Conservation (phyloP, 35 echinoderm and acorn worm species). For the Holothuria glaberrima region DNA sequence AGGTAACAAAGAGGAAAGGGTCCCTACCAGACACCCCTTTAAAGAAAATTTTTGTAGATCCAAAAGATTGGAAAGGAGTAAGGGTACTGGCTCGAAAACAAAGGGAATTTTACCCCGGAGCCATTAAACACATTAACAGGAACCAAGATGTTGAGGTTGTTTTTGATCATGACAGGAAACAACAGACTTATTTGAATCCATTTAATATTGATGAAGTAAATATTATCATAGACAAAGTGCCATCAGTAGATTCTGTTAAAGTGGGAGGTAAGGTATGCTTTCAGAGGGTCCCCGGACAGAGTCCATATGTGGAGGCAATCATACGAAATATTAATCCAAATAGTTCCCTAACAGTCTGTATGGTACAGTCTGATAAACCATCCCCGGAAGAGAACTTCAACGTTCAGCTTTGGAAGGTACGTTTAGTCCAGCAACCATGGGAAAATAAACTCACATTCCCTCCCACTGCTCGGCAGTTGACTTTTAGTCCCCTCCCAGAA, state of each 20-base stretch:
- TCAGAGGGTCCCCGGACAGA: constrained; percentile 59
- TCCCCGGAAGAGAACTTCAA: constrained; percentile 45
- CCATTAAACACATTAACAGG: constrained; percentile 76
- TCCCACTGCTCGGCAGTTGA: constrained; percentile 59
- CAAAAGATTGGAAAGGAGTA: constrained; percentile 65
- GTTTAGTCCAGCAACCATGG: constrained; percentile 81
- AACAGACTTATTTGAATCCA: constrained; percentile 51
- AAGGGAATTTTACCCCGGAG: constrained; percentile 66
- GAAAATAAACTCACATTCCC: constrained; percentile 5
- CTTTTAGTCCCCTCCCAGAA: constrained; percentile 57
- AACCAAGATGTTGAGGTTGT: constrained; percentile 68
- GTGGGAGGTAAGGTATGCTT: constrained; percentile 77
- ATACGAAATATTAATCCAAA: constrained; percentile 59
- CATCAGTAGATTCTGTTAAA: constrained; percentile 57
- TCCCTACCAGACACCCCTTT: constrained; percentile 63
- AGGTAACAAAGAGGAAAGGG: background rate
- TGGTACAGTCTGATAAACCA: background rate
- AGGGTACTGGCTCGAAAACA: constrained; percentile 69
- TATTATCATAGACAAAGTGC: constrained; percentile 76
- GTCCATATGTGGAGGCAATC: constrained; percentile 64
- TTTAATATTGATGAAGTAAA: constrained; percentile 58
- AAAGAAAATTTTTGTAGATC: constrained; percentile 72
- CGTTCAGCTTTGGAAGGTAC: constrained; percentile 76
- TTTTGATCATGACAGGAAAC: constrained; percentile 69
- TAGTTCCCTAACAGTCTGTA: constrained; percentile 35